Evolutionary conservation across 2,113 vertebrate genomes (phyloP).

Genomic region (Gorilla gorilla): DNA sequence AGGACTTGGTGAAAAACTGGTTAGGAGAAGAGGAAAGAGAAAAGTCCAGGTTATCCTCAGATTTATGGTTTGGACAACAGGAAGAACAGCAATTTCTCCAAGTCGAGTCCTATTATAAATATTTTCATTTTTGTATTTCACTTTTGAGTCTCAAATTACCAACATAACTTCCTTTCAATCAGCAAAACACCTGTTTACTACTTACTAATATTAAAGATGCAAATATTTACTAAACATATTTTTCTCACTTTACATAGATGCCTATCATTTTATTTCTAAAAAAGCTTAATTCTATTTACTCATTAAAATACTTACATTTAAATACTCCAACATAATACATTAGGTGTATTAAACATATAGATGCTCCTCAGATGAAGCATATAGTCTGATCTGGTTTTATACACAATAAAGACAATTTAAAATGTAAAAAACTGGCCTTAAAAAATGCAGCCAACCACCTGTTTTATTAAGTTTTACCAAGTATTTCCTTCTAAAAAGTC

Average conservation of each 20-base stretch:
- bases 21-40: neutral
- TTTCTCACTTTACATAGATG: conserved; percentile 37
- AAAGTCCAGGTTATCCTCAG: neutral
- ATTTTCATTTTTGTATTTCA: neutral
- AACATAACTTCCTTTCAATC: conserved; percentile 32
- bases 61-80: neutral
- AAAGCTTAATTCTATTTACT: conserved; percentile 19
- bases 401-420: conserved; percentile 35
- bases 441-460: neutral
- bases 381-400: conserved; percentile 23
- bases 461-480: neutral
- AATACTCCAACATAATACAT: neutral
- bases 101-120: neutral
- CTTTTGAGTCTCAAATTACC: neutral
- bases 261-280: conserved; percentile 36
- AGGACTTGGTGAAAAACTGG: neutral
- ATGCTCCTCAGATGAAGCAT: conserved; percentile 11
- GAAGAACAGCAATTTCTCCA: neutral
- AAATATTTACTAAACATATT: conserved; percentile 46
- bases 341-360: neutral
- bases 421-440: conserved; percentile 3
- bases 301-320: conserved; percentile 5
- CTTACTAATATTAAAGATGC: neutral
- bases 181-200: neutral
- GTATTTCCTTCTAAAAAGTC: conserved; percentile 20